Evolutionary conservation across 2,888 invertebrate species (phyloP).

Genomic region (Gryllus longicercus): DNA sequence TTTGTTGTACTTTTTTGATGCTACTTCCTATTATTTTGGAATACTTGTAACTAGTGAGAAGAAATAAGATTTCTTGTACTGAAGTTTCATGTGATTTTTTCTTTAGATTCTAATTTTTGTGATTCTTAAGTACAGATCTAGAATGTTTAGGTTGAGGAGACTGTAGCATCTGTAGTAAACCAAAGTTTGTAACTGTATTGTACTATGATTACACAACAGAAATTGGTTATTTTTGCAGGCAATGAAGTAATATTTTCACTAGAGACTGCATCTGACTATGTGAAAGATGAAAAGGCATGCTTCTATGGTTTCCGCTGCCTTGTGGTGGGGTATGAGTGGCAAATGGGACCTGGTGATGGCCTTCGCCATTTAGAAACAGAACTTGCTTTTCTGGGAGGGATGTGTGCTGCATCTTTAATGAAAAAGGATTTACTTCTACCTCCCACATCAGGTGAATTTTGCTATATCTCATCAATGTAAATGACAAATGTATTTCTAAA

Average conservation of each 20-base stretch:
- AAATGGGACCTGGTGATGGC: conserved; percentile 51
- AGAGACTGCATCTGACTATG: conserved; percentile 93
- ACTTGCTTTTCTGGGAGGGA: conserved; percentile 82
- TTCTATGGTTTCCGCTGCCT: conserved; percentile 81
- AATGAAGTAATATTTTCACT: conserved; percentile 92
- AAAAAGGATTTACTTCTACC: conserved; percentile 73
- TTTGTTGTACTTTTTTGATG: too few relatives aligned
- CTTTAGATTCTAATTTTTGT: too few relatives aligned
- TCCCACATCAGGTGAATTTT: conserved; percentile 51
- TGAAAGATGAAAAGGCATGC: conserved; percentile 80
- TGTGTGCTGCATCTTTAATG: conserved; percentile 86
- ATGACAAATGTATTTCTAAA: too few relatives aligned
- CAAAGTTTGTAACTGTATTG: too few relatives aligned
- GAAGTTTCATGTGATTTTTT: too few relatives aligned
- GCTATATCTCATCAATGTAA: too few relatives aligned
- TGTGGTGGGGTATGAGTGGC: conserved; percentile 67
- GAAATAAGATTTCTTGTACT: too few relatives aligned
- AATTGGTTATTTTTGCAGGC: conserved; percentile 52
- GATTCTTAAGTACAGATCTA: too few relatives aligned
- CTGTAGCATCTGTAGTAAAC: too few relatives aligned
- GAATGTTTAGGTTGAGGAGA: too few relatives aligned
- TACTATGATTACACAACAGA: neutral
- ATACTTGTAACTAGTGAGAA: too few relatives aligned
- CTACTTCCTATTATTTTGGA: too few relatives aligned
- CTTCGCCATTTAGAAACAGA: conserved; percentile 82